Evolutionary conservation across 2,888 invertebrate genomes (phyloP).

Genomic region (Stenolophus ochropezus): DNA sequence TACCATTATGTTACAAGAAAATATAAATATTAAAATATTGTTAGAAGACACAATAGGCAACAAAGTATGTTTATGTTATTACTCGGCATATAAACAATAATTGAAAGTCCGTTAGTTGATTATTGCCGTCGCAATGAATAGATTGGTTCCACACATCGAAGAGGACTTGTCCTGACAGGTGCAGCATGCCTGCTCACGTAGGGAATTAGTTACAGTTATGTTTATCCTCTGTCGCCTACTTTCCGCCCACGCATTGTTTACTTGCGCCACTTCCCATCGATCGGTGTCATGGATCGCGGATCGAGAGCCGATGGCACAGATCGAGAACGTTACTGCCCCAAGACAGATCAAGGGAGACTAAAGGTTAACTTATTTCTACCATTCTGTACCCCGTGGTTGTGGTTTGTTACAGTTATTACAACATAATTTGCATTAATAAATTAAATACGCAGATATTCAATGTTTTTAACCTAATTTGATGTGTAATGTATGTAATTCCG

Average conservation of each 20-base stretch:
- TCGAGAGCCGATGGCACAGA: neutral
- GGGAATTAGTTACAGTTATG: constrained; percentile 57
- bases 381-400: neutral
- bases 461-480: neutral
- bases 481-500: neutral
- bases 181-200: constrained; percentile 44
- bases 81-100: neutral
- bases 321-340: constrained; percentile 18
- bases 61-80: neutral
- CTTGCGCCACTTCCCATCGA: constrained; percentile 53
- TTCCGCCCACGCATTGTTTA: constrained; percentile 54
- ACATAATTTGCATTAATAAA: constrained; percentile 24
- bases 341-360: neutral
- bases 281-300: constrained; percentile 5
- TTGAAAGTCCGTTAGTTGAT: neutral
- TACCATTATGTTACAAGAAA: too few relatives aligned
- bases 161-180: neutral
- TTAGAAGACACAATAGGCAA: too few relatives aligned
- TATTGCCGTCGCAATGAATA: neutral
- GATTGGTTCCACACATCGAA: neutral
- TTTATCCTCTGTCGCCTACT: constrained; percentile 53
- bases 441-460: neutral
- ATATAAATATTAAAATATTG: too few relatives aligned
- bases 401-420: constrained; percentile 26
- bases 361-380: constrained; percentile 10